A percentile compares a stretch with the other conserved stretches of the same genome.
These are phyloP conservation scores for Drosophila sproati DNA, from an alignment of 1,140 invertebrate species.

Conservation along the genomic window DNA sequence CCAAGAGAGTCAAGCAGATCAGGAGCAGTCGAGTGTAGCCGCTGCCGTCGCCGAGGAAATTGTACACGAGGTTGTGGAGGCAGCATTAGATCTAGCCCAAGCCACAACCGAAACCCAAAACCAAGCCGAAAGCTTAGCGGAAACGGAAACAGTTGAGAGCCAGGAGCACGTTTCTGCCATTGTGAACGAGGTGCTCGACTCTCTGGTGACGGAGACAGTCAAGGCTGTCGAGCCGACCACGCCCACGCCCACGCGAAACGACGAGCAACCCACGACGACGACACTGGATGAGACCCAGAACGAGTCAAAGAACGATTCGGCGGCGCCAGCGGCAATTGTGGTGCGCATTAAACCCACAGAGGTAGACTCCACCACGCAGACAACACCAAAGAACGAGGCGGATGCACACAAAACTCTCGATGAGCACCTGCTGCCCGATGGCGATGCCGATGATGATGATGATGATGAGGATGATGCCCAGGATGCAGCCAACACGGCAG, in stretches of 20 bases:
- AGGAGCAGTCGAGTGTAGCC: slow-evolving; percentile 33
- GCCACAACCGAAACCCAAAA: slow-evolving; percentile 2
- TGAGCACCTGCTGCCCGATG: slow-evolving; percentile 16
- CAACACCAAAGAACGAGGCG: slow-evolving; percentile 75
- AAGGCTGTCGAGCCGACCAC: slow-evolving; percentile 62
- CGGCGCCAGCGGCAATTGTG: slow-evolving; percentile 8
- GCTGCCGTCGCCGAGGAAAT: slow-evolving; percentile 64
- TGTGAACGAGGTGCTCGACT: slow-evolving; percentile 69
- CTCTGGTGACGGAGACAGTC: slow-evolving; percentile 71
- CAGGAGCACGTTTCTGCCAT: slow-evolving; percentile 65
- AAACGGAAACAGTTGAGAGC: slow-evolving; percentile 11
- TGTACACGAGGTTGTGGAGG: slow-evolving; percentile 72
- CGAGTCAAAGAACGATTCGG: slow-evolving; percentile 6
- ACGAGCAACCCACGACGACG: neutral
- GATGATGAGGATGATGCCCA: slow-evolving; percentile 26
- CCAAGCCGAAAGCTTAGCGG: neutral
- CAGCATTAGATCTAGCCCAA: slow-evolving; percentile 54
- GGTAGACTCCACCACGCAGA: slow-evolving; percentile 79
- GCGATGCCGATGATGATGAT: slow-evolving; percentile 1
- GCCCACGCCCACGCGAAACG: slow-evolving; percentile 43
- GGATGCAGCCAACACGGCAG: slow-evolving; percentile 9
- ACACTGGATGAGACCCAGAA: neutral
- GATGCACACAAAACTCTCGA: slow-evolving; percentile 32
- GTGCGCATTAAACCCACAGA: slow-evolving; percentile 63
- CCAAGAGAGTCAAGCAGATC: slow-evolving; percentile 3